Conservation (phyloP, 2,113 vertebrate genomes). For the Thamnophis sirtalis region DNA sequence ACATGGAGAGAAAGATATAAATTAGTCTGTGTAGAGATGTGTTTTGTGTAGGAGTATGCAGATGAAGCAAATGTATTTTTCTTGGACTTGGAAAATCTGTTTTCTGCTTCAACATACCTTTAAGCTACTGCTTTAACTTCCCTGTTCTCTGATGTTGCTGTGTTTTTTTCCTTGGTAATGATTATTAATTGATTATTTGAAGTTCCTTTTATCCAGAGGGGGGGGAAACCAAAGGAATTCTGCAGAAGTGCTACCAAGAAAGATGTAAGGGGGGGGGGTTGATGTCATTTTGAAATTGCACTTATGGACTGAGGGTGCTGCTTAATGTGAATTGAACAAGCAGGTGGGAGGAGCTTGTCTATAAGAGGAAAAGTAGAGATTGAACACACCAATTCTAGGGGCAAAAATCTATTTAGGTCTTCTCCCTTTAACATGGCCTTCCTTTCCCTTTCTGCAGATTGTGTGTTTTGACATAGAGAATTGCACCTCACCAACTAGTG, state of each 20-base stretch:
- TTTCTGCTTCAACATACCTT: background rate
- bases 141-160: too few relatives aligned
- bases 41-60: background rate
- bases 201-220: background rate
- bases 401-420: background rate
- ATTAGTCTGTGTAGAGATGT: background rate
- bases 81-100: background rate
- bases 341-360: background rate
- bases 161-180: background rate
- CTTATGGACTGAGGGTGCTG: background rate
- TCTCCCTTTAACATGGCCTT: background rate
- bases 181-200: background rate
- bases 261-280: background rate
- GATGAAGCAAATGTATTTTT: background rate
- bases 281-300: background rate
- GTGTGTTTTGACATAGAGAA: conserved; percentile 15
- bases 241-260: background rate
- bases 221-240: background rate
- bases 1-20: background rate
- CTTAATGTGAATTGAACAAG: background rate
- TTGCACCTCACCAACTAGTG: conserved; percentile 42
- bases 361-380: background rate
- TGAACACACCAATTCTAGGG: background rate
- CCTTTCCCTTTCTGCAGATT: background rate
- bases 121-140: background rate